These are phyloP conservation scores for Myopa tessellatipennis DNA, from an alignment of 2,888 invertebrate genomes.

Conservation along the genomic window DNA sequence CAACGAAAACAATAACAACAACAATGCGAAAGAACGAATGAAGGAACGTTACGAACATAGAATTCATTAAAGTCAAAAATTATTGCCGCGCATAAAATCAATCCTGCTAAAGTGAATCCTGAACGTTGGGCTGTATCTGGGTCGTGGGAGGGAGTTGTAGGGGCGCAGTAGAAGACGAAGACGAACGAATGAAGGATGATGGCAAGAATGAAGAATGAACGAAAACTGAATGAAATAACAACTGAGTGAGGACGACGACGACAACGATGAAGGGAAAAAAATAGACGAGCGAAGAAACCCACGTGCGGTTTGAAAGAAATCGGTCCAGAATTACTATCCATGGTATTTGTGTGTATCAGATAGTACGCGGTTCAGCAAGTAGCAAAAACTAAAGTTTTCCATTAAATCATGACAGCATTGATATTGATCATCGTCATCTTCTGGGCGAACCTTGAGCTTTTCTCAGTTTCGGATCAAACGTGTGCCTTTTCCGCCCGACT, in stretches of 20 bases:
- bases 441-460: background rate
- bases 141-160: background rate
- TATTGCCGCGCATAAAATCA: constrained; percentile 35
- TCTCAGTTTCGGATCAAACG: background rate
- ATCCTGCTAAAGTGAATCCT: background rate
- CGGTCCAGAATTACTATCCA: background rate
- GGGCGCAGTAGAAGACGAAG: background rate
- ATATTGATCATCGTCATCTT: constrained; percentile 41
- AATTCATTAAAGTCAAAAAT: constrained; percentile 33
- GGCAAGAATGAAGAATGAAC: background rate
- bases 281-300: background rate
- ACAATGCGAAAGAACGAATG: background rate
- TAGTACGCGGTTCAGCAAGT: background rate
- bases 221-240: background rate
- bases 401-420: constrained; percentile 44
- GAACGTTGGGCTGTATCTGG: too few relatives aligned
- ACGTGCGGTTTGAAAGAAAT: background rate
- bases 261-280: background rate
- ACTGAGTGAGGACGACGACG: background rate
- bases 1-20: background rate
- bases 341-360: background rate
- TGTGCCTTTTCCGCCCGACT: background rate
- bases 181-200: background rate
- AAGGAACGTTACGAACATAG: background rate
- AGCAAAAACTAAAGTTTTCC: constrained; percentile 42